A percentile compares a stretch with the other conserved stretches of the same genome.
Evolutionary conservation across 1,140 invertebrate genomes (phyloP).

Genomic region (Drosophila pallidifrons): DNA sequence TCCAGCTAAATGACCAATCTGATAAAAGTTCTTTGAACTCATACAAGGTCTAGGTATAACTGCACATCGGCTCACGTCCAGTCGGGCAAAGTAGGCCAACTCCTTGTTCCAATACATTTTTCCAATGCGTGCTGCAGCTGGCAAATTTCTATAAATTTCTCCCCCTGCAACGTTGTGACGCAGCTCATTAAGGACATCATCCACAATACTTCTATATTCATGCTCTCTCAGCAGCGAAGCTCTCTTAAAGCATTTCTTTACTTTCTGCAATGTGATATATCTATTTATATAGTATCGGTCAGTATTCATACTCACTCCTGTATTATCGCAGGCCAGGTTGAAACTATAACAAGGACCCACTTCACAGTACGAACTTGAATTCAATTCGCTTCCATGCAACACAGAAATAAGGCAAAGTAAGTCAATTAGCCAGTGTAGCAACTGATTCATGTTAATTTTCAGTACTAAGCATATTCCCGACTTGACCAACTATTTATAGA

Average conservation of each 20-base stretch:
- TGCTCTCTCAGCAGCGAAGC: neutral
- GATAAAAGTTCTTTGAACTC: constrained; percentile 26
- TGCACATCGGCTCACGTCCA: constrained; percentile 31
- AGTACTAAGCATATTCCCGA: neutral
- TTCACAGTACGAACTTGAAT: constrained; percentile 1
- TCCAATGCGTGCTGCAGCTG: constrained; percentile 41
- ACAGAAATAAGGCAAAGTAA: neutral
- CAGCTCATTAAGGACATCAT: constrained; percentile 26
- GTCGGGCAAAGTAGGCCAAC: constrained; percentile 42
- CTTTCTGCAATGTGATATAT: neutral
- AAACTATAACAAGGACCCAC: neutral
- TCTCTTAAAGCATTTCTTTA: neutral
- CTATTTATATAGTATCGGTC: neutral
- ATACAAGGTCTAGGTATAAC: neutral
- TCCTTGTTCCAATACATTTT: constrained; percentile 47
- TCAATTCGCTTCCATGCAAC: neutral
- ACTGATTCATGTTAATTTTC: neutral
- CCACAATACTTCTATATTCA: neutral
- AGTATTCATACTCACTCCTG: constrained; percentile 28
- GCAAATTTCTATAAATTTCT: constrained; percentile 23
- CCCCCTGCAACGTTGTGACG: constrained; percentile 49
- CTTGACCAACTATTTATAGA: constrained; percentile 7
- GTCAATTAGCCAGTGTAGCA: constrained; percentile 3
- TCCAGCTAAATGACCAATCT: constrained; percentile 34
- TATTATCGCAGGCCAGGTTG: constrained; percentile 42